phyloP scores from a whole-genome alignment of 2,797 vertebrate genomes.

The Parauchenoglanis punctatus region DNA sequence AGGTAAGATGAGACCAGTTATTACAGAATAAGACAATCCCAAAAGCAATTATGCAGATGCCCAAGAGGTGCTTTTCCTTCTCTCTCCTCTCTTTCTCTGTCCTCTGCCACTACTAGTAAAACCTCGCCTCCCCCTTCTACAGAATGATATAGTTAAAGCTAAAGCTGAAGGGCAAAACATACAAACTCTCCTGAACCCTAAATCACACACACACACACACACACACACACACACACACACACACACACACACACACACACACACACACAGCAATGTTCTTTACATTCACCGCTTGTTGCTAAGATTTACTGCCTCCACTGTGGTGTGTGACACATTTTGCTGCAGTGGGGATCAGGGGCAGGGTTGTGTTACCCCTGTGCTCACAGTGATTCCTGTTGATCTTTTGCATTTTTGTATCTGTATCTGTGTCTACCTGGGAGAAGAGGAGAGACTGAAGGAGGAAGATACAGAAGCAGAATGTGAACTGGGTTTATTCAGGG shows the following conservation, averaged over 20 bases:
- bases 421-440: slow-evolving; percentile 36
- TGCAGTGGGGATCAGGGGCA: slow-evolving; percentile 8
- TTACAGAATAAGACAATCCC: slow-evolving; percentile 43
- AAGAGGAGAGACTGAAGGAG: background rate
- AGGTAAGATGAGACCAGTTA: slow-evolving; percentile 48
- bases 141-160: slow-evolving; percentile 4
- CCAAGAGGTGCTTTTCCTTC: background rate
- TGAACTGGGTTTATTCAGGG: slow-evolving; percentile 7
- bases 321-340: slow-evolving; percentile 9
- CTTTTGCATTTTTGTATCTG: slow-evolving; percentile 21
- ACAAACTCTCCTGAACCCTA: background rate
- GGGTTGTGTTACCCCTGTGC: background rate
- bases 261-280: background rate
- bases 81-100: background rate
- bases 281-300: background rate
- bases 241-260: background rate
- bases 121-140: background rate
- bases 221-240: background rate
- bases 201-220: background rate
- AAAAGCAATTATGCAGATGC: slow-evolving; percentile 6
- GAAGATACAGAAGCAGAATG: background rate
- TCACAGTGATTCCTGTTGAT: background rate
- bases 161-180: slow-evolving; percentile 1
- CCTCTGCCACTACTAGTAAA: background rate
- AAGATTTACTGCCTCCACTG: slow-evolving; percentile 26